Percentiles rank a stretch among this genome's conserved stretches.
Evolutionary conservation across 2,113 vertebrate species (phyloP).

Genomic region (Sylvia atricapilla): DNA sequence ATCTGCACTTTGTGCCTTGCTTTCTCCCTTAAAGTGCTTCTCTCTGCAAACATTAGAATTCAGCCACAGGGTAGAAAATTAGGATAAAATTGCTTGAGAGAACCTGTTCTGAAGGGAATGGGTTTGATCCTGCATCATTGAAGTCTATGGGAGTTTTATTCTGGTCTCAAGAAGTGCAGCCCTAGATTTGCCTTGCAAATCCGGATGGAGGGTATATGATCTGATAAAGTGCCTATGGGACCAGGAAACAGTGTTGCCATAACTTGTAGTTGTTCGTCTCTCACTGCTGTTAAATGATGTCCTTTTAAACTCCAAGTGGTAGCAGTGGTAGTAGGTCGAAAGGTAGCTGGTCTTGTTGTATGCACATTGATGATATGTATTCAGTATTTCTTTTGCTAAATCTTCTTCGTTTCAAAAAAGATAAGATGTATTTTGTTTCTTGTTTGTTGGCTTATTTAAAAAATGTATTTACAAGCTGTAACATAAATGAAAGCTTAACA

Average conservation of each 20-base stretch:
- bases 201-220: neutral
- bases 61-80: slow-evolving; percentile 50
- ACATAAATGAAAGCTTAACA: neutral
- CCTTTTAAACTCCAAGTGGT: neutral
- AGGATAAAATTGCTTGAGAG: slow-evolving; percentile 56
- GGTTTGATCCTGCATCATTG: slow-evolving; percentile 29
- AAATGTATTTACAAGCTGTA: neutral
- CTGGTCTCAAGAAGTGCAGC: slow-evolving; percentile 11
- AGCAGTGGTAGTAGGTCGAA: neutral
- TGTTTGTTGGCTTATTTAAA: neutral
- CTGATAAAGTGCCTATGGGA: slow-evolving; percentile 10
- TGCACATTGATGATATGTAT: neutral
- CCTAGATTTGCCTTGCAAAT: slow-evolving; percentile 61
- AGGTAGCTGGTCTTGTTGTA: neutral
- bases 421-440: neutral
- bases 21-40: slow-evolving; percentile 18
- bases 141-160: slow-evolving; percentile 46
- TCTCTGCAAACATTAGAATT: slow-evolving; percentile 31
- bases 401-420: neutral
- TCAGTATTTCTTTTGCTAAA: neutral
- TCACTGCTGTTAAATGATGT: neutral
- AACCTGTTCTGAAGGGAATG: slow-evolving; percentile 27
- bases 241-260: neutral
- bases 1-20: neutral
- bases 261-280: neutral